These are phyloP conservation scores for Xiphophorus couchianus DNA, from an alignment of 2,113 vertebrate species.

Conservation along the genomic window DNA sequence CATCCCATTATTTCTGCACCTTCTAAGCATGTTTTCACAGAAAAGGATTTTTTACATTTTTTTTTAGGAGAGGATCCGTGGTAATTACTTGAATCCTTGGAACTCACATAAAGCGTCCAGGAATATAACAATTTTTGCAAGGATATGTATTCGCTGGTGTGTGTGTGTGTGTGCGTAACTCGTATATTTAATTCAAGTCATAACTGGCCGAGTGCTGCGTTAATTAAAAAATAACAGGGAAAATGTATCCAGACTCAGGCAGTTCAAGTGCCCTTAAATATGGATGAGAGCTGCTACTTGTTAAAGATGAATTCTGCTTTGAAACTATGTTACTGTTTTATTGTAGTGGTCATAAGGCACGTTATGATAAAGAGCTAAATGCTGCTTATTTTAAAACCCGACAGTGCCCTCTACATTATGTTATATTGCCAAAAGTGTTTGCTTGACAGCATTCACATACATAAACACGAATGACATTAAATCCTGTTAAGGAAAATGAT, in stretches of 20 bases:
- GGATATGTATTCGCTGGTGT: not conserved
- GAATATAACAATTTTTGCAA: conserved; percentile 19
- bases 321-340: not conserved
- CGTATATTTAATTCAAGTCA: conserved; percentile 1
- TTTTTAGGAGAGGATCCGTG: not conserved
- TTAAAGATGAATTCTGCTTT: not conserved
- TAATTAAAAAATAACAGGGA: conserved; percentile 7
- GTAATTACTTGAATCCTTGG: conserved; percentile 20
- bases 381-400: no score
- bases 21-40: conserved; percentile 10
- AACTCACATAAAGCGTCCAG: conserved; percentile 11
- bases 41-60: not conserved
- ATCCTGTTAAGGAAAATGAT: no score
- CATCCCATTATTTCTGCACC: not conserved
- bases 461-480: no score
- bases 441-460: no score
- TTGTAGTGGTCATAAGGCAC: not conserved
- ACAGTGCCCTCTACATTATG: no score
- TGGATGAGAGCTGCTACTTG: not conserved
- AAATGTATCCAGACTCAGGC: conserved; percentile 10
- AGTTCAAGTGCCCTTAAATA: not conserved
- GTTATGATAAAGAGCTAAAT: not conserved
- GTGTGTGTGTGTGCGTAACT: conserved; percentile 7
- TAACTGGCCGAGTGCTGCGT: conserved; percentile 1
- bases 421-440: no score